Conservation (phyloP, 2,888 invertebrate species). For the Micropterix aruncella region DNA sequence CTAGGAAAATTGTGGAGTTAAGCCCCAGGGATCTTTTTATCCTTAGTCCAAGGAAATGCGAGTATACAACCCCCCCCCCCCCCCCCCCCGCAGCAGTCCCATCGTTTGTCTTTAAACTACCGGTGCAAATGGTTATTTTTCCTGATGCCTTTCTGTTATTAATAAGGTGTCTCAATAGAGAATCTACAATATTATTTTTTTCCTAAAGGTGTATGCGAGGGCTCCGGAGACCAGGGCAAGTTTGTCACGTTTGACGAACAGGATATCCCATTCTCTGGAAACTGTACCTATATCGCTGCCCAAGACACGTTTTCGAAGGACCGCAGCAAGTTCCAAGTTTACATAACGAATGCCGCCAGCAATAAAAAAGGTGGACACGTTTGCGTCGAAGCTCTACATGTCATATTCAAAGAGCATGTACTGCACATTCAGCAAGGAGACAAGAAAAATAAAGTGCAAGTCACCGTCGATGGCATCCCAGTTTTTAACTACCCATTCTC, state of each 20-base stretch:
- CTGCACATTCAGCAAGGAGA: conserved; percentile 35
- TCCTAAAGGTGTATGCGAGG: conserved; percentile 46
- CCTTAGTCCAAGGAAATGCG: background rate
- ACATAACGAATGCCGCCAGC: conserved; percentile 59
- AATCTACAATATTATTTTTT: no score
- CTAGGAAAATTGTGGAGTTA: no score
- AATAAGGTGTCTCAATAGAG: no score
- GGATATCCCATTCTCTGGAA: conserved; percentile 66
- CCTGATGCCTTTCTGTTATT: no score
- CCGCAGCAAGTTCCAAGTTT: conserved; percentile 30
- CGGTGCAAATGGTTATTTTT: no score
- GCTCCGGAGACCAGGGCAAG: conserved; percentile 61
- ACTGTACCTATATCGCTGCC: conserved; percentile 73
- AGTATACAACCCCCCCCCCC: background rate
- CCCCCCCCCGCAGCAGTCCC: background rate
- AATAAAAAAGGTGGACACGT: conserved; percentile 33
- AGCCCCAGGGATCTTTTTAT: no score
- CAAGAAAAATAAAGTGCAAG: conserved; percentile 13
- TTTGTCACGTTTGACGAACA: conserved; percentile 73
- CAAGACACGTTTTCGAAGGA: conserved; percentile 42
- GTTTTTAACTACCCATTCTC: conserved; percentile 36
- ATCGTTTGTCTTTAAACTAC: no score
- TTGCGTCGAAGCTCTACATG: conserved; percentile 54
- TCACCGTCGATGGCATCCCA: conserved; percentile 30
- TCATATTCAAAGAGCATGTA: conserved; percentile 50